Base-by-base conservation (phyloP, 2,888 invertebrate genomes). In the Amorpha juglandis region DNA sequence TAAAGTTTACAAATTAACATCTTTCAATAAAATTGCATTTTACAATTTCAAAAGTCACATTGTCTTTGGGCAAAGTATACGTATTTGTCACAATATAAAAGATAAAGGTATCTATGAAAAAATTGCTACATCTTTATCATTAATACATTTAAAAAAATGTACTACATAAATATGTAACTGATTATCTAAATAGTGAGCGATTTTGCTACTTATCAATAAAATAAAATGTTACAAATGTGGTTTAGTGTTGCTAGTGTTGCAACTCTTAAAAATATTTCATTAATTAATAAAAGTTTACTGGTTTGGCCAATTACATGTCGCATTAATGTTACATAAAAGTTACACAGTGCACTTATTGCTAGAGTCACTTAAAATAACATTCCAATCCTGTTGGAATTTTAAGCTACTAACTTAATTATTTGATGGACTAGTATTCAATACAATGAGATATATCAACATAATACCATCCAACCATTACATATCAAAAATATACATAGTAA, bases 341-440 rank as follows among this genome's bases (percentile, higher is more conserved):
- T 68, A 70, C 67, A 19, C 19, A 69, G 50, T 67, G 53, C 45
- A 51, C 63, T 69, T 52, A 68, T 63, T 33, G 67, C 65, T 70
- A 67, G 66, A 68, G 73, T 74, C 69, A 74, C 73, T 73, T 77
- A 76, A 63, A 74, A 70, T 64, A 70, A 69, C 70, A 69, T 74
- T 73, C 72, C 69, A 75, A 76, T 72, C 70, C 70, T 65, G 66
- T 69, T 70, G 74, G 74, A 76, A 76, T 71, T 71, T 73, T 76
- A 74, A 69, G 68, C 68, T 72, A 69, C 71, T 71, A 70, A 71
- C 72, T 74, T 80, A 83, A 83, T 76, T 77, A 77, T 78, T 81
- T 78, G 82, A 87, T 83, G 82, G 90, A 91, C 90, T 90, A 90
- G 90, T 86, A 83, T 86, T 84, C 76, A 86, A 84, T 85, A 84